Percentiles rank a stretch among this genome's conserved stretches.
Conservation (phyloP, 2,797 vertebrate species). For the Leucoraja ocellata region DNA sequence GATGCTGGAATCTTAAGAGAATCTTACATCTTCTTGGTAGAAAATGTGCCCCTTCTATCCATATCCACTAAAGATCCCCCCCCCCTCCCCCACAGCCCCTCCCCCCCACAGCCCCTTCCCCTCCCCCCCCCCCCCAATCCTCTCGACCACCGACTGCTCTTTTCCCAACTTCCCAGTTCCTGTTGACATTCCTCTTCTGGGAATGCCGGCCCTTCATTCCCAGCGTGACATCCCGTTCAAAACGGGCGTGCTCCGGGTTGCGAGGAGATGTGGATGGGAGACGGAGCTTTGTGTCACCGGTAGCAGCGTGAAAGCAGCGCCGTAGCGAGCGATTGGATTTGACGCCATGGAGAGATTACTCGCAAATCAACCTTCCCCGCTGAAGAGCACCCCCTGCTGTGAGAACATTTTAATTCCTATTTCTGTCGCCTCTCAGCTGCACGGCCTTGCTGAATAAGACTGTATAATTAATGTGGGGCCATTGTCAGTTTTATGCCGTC, state of each 20-base stretch:
- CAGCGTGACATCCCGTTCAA: not conserved
- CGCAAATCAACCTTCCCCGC: not conserved
- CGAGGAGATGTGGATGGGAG: too few relatives aligned
- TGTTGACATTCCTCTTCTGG: not conserved
- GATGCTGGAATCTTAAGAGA: too few relatives aligned
- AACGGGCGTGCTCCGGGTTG: not conserved
- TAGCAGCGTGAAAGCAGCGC: not conserved
- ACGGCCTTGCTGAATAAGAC: not conserved
- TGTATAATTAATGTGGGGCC: conserved; percentile 12
- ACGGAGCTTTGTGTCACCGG: not conserved
- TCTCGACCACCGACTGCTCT: too few relatives aligned
- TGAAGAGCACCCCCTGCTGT: conserved; percentile 34
- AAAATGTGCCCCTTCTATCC: too few relatives aligned
- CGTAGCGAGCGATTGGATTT: not conserved
- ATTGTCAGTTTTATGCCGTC: conserved; percentile 17
- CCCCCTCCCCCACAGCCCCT: too few relatives aligned
- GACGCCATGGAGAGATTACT: not conserved
- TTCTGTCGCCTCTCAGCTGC: not conserved
- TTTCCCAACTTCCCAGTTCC: too few relatives aligned
- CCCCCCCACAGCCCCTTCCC: too few relatives aligned
- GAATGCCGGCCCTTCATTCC: not conserved
- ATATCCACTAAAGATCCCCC: too few relatives aligned
- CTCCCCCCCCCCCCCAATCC: too few relatives aligned
- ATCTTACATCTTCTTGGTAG: too few relatives aligned
- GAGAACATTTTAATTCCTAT: not conserved